phyloP scores from a whole-genome alignment of 2,113 vertebrate genomes.

The Sigmodon hispidus region DNA sequence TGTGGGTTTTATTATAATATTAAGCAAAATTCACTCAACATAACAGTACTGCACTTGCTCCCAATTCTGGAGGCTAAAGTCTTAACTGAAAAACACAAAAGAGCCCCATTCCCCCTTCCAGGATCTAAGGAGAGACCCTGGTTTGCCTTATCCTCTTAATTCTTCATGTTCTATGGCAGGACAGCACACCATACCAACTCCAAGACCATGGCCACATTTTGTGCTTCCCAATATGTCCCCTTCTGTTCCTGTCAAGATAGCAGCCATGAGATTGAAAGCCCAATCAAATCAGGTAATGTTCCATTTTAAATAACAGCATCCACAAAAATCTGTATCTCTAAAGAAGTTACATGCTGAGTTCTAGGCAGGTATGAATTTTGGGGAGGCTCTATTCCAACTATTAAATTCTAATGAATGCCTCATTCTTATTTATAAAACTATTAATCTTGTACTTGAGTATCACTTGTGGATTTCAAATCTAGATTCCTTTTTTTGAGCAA shows the following conservation, averaged over 20 bases:
- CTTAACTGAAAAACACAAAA: not conserved
- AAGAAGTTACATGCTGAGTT: not conserved
- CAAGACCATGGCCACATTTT: not conserved
- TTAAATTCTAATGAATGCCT: not conserved
- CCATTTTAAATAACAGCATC: not conserved
- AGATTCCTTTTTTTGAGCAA: not conserved
- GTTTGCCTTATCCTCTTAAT: not conserved
- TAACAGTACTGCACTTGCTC: not conserved
- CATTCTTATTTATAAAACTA: not conserved
- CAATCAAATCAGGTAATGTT: not conserved
- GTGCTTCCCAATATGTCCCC: not conserved
- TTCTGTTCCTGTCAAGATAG: not conserved
- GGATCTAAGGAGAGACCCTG: not conserved
- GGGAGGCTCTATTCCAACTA: not conserved
- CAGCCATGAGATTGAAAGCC: not conserved
- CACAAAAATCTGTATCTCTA: not conserved
- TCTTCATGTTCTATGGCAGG: not conserved
- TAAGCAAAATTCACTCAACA: too few relatives aligned
- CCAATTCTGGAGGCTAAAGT: not conserved
- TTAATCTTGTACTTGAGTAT: conserved; percentile 6
- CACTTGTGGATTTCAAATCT: not conserved
- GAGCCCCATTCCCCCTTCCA: not conserved
- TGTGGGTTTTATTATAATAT: too few relatives aligned
- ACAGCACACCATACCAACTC: not conserved
- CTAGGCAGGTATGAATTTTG: not conserved